phyloP scores from a whole-genome alignment of 2,888 invertebrate genomes.

The Yponomeuta plumbellus region DNA sequence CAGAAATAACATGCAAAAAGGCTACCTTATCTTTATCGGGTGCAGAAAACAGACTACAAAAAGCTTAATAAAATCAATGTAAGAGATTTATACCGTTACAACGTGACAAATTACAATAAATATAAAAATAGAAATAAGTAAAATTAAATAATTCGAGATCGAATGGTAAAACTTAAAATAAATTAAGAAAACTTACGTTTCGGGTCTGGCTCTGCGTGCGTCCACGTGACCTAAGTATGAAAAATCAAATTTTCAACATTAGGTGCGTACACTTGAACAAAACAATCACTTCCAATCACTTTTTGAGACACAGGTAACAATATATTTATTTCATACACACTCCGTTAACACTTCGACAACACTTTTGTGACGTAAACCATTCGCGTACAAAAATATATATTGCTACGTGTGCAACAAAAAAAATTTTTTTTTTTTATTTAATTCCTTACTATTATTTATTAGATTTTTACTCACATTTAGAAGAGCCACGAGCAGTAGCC shows the following conservation, averaged over 20 bases:
- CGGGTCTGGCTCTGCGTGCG: conserved; percentile 5
- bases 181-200: conserved; percentile 11
- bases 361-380: neutral
- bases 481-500: conserved; percentile 15
- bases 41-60: too few species aligned
- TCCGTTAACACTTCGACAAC: neutral
- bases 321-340: neutral
- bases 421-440: neutral
- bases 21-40: too few species aligned
- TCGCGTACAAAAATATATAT: neutral
- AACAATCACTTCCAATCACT: neutral
- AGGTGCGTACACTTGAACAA: neutral
- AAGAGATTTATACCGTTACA: too few species aligned
- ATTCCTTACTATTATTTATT: neutral
- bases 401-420: conserved; percentile 9
- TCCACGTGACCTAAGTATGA: neutral
- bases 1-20: too few species aligned
- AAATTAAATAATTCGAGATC: too few species aligned
- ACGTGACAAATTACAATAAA: too few species aligned
- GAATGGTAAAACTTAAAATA: too few species aligned
- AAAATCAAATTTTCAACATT: conserved; percentile 1
- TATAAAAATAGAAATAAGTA: too few species aligned
- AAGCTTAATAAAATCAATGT: too few species aligned
- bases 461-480: conserved; percentile 8
- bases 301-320: neutral